Evolutionary conservation across 1,140 invertebrate genomes (phyloP), one percentile per base, ranked within the genome.

Genomic region (Cephus cinctus): DNA sequence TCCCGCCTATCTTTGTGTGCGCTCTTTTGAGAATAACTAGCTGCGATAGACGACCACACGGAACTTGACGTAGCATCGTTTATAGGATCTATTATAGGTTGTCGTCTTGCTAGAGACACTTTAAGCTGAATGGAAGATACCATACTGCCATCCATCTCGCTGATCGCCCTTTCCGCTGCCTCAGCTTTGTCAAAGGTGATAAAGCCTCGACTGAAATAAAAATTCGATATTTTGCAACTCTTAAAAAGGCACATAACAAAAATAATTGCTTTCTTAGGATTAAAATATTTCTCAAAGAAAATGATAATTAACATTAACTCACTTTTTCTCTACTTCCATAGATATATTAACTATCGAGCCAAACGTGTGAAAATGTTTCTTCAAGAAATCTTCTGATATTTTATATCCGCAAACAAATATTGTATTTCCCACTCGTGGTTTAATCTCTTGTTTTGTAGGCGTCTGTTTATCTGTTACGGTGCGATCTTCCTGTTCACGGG

Each of bases 121-220:
- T 86, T 84, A 9, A 94, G 72, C 43, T 86, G 85, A 43, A 90
- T 86, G 35, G 89, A 90, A 56, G 81, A 86, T 12, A 88, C 86
- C 78, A 84, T 87, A 60, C 81, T 87, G 16, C 88, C 87, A 77
- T 95, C 89, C 77, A 95, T 86, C 77, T 94, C 89, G 44, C 83
- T 81, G 52, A 96, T 94, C 1, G 94, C 93, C 59, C 86, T 83
- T 38, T 92, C 87, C 9, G 93, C 90, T 23, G 86, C 83, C 52
- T 95, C 92, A 12, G 88, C 78, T 62, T 90, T 93, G 52, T 95
- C 92, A 79, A 96, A 98, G 3, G 93, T 94, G 5, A 98, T 83
- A 78, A 95, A 96, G 6, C 90, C 93, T 66, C 92, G 90, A 71
- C 85, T 88, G 67, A 65, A 80, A 79, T 67, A 61, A 65, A 54